Base-by-base conservation (phyloP, 2,113 vertebrate genomes). In the Ciconia stormi region DNA sequence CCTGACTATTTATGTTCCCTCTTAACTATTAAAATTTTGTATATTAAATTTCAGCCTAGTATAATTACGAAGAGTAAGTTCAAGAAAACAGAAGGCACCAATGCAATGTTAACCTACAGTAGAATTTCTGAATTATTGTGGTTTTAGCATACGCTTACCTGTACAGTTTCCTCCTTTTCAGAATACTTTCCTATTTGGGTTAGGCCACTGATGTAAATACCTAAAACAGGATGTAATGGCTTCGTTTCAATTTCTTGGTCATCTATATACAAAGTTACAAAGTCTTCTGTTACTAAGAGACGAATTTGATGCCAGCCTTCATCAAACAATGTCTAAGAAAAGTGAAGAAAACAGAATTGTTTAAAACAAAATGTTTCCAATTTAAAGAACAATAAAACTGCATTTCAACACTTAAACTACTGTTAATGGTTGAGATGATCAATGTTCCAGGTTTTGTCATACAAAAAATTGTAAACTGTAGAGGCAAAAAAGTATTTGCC, bases 141-240 rank as follows among this genome's bases (percentile, higher is more conserved):
- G 16, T 18, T 82, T 93, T 50, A 95, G 77, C 34, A 63, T 70
- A 82, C 30, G 95, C 97, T 98, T 98, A 99, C 99, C 95, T 99
- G 99, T 82, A 99, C 99, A 16, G 99, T 99, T 95, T 99, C 99
- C 96, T 99, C 99, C 97, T 99, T 99, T 55, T 97, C 98, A 97
- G 99, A 98, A 88, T 99, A 99, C 93, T 99, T 99, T 96, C 99
- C 99, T 91, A 99, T 98, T 98, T 99, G 99, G 18, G 99, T 99
- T 96, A 99, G 98, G 86, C 99, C 99, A 80, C 98, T 99, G 94
- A 99, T 99, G 95, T 99, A 99, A 96, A 99, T 99, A 61, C 99
- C 99, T 96, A 99, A 97, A 92, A 99, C 99, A 87, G 99, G 99
- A 94, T 99, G 98, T 78, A 99, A 97, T 42, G 98, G 65, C 87